These are phyloP conservation scores for Mimachlamys varia DNA, from an alignment of 2,888 invertebrate genomes.

Conservation along the genomic window DNA sequence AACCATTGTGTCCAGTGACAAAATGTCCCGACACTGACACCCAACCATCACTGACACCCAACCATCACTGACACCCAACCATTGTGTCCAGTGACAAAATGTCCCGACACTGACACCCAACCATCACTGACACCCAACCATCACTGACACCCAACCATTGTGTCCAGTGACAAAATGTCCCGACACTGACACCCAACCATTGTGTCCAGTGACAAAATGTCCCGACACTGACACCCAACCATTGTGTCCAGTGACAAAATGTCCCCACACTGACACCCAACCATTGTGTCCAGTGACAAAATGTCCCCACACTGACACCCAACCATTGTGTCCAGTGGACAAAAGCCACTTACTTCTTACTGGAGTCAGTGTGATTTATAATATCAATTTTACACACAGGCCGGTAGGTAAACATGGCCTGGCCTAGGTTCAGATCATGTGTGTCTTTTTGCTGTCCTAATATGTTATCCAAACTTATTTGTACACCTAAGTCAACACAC, in stretches of 20 bases:
- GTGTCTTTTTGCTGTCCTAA: not conserved
- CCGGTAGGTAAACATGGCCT: not conserved
- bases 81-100: conserved; percentile 15
- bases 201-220: too few relatives aligned
- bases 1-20: conserved; percentile 1
- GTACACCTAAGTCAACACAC: conserved; percentile 8
- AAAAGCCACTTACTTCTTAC: not conserved
- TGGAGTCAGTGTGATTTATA: conserved; percentile 6
- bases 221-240: too few relatives aligned
- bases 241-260: too few relatives aligned
- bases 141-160: not conserved
- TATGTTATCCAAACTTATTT: too few relatives aligned
- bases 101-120: not conserved
- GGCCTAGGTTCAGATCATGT: not conserved
- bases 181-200: too few relatives aligned
- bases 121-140: too few relatives aligned
- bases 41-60: too few relatives aligned
- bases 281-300: too few relatives aligned
- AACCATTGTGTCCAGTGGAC: not conserved
- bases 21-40: not conserved
- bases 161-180: too few relatives aligned
- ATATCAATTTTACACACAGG: conserved; percentile 12
- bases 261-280: too few relatives aligned
- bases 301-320: too few relatives aligned
- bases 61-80: not conserved